These are phyloP conservation scores for Andrena praecox DNA, from an alignment of 2,888 invertebrate genomes.

Conservation along the genomic window DNA sequence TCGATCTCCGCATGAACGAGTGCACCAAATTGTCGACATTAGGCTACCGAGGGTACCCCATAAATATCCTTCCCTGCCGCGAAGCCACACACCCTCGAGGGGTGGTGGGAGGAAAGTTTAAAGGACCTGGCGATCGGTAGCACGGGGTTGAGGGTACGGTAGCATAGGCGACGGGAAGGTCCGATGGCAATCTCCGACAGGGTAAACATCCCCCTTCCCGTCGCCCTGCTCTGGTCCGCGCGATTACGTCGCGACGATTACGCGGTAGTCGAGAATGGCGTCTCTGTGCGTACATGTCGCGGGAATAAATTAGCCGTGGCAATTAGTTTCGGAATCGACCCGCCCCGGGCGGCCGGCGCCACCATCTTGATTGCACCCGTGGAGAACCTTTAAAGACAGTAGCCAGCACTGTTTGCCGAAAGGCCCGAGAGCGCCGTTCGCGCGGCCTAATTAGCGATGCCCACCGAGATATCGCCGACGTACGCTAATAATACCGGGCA, in stretches of 20 bases:
- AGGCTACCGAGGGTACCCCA: background rate
- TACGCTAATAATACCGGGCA: conserved; percentile 84
- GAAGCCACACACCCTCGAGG: background rate
- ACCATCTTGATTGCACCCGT: conserved; percentile 83
- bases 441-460: conserved; percentile 85
- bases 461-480: conserved; percentile 83
- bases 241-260: conserved; percentile 72
- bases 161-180: background rate
- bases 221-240: conserved; percentile 25
- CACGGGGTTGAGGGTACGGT: background rate
- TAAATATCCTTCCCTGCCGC: background rate
- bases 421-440: conserved; percentile 76
- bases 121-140: background rate
- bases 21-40: background rate
- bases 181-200: conserved; percentile 40
- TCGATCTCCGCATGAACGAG: background rate
- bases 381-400: conserved; percentile 80
- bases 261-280: conserved; percentile 76
- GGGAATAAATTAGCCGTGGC: conserved; percentile 84
- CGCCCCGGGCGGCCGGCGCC: conserved; percentile 84
- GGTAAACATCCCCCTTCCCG: conserved; percentile 18
- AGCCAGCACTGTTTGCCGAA: conserved; percentile 84
- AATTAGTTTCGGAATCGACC: conserved; percentile 84
- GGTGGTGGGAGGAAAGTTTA: background rate
- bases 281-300: conserved; percentile 79